A percentile compares a stretch with the other conserved stretches of the same genome.
These are phyloP conservation scores for Bombyx huttoni DNA, from an alignment of 2,888 invertebrate species.

Conservation along the genomic window DNA sequence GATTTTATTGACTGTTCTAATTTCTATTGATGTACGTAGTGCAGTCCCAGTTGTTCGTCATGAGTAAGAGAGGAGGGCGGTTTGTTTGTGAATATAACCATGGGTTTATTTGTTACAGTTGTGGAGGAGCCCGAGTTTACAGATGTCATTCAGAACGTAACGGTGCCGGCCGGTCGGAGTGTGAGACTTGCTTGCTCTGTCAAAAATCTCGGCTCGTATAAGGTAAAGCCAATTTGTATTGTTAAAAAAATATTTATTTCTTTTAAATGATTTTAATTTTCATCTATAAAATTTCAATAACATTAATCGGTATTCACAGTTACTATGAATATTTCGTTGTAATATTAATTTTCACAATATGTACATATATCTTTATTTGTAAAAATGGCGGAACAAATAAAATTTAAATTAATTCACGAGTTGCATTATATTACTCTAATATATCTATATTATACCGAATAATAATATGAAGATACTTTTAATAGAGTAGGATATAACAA, in stretches of 20 bases:
- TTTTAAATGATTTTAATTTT: too few relatives aligned
- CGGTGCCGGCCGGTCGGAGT: constrained; percentile 90
- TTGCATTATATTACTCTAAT: too few relatives aligned
- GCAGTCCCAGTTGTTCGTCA: constrained; percentile 46
- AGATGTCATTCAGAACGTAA: constrained; percentile 91
- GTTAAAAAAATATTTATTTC: too few relatives aligned
- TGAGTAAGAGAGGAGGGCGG: constrained; percentile 14
- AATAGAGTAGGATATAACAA: constrained; percentile 23
- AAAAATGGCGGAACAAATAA: too few relatives aligned
- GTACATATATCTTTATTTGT: too few relatives aligned
- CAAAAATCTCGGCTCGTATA: constrained; percentile 91
- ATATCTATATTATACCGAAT: neutral
- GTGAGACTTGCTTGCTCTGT: constrained; percentile 92
- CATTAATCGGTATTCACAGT: too few relatives aligned
- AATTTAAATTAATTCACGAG: too few relatives aligned
- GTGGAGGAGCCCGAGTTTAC: constrained; percentile 91
- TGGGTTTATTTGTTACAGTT: constrained; percentile 72
- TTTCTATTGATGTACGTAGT: too few relatives aligned
- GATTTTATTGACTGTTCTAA: too few relatives aligned
- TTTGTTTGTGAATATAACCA: neutral
- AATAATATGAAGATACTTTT: constrained; percentile 1
- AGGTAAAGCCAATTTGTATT: constrained; percentile 70
- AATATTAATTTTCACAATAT: too few relatives aligned
- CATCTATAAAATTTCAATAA: too few relatives aligned
- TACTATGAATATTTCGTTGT: too few relatives aligned